These are phyloP conservation scores for Pentalonia nigronervosa DNA, from an alignment of 1,140 invertebrate species.

Conservation along the genomic window DNA sequence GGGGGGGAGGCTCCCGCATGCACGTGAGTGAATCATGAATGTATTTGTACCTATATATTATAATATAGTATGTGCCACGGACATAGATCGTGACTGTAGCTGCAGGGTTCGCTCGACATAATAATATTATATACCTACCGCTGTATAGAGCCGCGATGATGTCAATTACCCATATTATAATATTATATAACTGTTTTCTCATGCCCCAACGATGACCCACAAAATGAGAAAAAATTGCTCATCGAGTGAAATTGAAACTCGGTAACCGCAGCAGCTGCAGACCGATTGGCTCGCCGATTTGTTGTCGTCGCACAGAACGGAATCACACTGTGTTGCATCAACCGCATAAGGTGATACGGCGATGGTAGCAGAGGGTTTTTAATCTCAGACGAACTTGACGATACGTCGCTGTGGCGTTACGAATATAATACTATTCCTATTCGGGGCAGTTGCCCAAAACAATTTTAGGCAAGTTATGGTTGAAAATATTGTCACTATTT, in stretches of 20 bases:
- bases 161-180: too few relatives aligned
- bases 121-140: too few relatives aligned
- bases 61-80: background rate
- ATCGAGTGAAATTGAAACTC: conserved; percentile 24
- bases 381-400: background rate
- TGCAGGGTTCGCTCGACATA: background rate
- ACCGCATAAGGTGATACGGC: background rate
- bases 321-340: background rate
- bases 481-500: too few relatives aligned
- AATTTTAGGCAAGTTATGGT: too few relatives aligned
- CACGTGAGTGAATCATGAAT: background rate
- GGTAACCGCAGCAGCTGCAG: too few relatives aligned
- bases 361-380: background rate
- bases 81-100: conserved; percentile 30
- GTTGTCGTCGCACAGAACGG: background rate
- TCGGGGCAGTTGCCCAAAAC: too few relatives aligned
- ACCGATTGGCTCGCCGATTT: background rate
- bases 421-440: too few relatives aligned
- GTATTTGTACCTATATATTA: too few relatives aligned
- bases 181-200: conserved; percentile 38
- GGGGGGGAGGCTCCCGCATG: too few relatives aligned
- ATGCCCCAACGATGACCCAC: conserved; percentile 40
- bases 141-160: too few relatives aligned
- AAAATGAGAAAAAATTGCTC: conserved; percentile 25
- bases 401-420: too few relatives aligned